phyloP scores from a whole-genome alignment of 2,888 invertebrate species.

The Omphaloscelis lunosa region DNA sequence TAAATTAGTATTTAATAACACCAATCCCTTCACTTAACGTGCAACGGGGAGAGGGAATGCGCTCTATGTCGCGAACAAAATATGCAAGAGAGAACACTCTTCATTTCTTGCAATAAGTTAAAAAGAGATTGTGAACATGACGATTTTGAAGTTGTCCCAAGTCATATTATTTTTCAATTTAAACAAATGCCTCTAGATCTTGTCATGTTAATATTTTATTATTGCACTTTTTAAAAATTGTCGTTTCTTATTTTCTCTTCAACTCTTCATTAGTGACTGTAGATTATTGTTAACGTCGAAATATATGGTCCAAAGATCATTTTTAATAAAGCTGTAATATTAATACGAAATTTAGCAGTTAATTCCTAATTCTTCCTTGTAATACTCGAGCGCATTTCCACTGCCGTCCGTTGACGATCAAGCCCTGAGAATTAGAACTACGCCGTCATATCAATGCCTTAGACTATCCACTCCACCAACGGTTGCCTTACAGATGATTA shows the following conservation, averaged over 20 bases:
- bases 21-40: constrained; percentile 60
- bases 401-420: constrained; percentile 60
- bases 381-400: constrained; percentile 39
- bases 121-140: neutral
- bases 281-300: no score
- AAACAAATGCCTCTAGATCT: neutral
- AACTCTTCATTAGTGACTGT: neutral
- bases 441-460: constrained; percentile 78
- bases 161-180: neutral
- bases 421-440: constrained; percentile 68
- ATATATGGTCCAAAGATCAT: neutral
- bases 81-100: neutral
- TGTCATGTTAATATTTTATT: neutral
- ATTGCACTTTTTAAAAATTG: neutral
- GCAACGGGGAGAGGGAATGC: constrained; percentile 52
- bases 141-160: neutral
- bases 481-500: constrained; percentile 84
- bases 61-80: constrained; percentile 22
- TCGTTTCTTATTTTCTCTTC: neutral
- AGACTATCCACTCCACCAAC: constrained; percentile 82
- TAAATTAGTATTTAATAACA: constrained; percentile 73
- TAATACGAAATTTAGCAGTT: neutral
- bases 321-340: neutral
- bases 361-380: neutral
- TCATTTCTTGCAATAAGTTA: neutral